Evolutionary conservation across 2,888 invertebrate genomes (phyloP), one percentile per base, ranked within the genome.

Genomic region (Drosophila parthenogenetica): DNA sequence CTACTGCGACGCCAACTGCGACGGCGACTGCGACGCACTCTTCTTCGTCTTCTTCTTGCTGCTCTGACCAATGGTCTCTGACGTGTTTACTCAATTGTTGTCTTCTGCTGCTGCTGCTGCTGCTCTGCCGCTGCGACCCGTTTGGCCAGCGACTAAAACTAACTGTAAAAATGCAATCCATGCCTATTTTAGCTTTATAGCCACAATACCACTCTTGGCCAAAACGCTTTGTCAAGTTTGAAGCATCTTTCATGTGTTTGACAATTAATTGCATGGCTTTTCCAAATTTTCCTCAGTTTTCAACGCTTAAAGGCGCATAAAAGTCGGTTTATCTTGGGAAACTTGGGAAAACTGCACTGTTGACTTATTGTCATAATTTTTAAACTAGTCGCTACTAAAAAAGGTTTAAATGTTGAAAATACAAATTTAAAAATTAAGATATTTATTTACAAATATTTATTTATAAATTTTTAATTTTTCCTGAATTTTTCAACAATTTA

Each of bases 141-240:
- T 73, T 69, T 73, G 73, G 43, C 59, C 55, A 69, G 55, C 19
- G 55, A 45, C 57, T 57, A 57, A 46, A 45, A 45, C 67, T 51
- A 66, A 66, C 71, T 37, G 70, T 55, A 54, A 53, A 63, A 48
- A 55, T 70, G 70, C 70, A 70, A 59, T 59, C 37, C 37, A 66
- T 55, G 60, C 58, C 69, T 39, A 51, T 46, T 68, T 53, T 8
- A 68, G 57, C 46, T 32, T 22, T 29, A 8, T 29, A 8, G 29
- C 32, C 39, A 22, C 39, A 43, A 29, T 16, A n/a, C 22, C 25
- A 58, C 11, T 40, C 39, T 45, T 50, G 37, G 46, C 59, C 22
- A 58, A 48, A 48, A 37, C 14, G 14, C 35, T 14, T 11, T 32
- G 32, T 17, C 49, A 35, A 32, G 35, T 49, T 46, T n/a, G 22